phyloP scores from a whole-genome alignment of 64 coral and sea anemone genomes.

The Dendronephthya gigantea region DNA sequence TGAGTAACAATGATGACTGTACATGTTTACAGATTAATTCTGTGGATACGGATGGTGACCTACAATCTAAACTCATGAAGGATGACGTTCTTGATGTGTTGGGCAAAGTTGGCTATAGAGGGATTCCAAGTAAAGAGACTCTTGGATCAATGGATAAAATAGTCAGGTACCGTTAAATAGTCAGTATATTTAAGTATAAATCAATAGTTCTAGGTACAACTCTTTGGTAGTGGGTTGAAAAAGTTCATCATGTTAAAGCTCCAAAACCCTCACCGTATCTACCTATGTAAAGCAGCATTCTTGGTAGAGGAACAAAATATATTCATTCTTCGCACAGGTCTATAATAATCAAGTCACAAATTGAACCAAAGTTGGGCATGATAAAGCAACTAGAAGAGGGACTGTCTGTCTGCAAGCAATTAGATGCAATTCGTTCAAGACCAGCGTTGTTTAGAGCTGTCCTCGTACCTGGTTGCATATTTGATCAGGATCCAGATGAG shows the following conservation, averaged over 20 bases:
- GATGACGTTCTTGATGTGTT: constrained; percentile 12
- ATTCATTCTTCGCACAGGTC: neutral
- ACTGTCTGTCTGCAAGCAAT: too few species aligned
- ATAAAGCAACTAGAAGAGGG: neutral
- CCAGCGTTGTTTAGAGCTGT: too few species aligned
- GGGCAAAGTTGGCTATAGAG: neutral
- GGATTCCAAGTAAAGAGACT: neutral
- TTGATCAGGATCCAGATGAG: too few species aligned
- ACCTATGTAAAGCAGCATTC: neutral
- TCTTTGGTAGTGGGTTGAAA: neutral
- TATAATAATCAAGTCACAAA: neutral
- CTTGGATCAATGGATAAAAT: neutral
- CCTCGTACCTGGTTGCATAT: too few species aligned
- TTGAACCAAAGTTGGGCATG: neutral
- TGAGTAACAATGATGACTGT: too few species aligned
- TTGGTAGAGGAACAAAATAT: neutral
- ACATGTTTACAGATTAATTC: neutral
- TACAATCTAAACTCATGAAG: neutral
- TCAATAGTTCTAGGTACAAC: neutral
- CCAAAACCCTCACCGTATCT: neutral
- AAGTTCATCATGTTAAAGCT: too few species aligned
- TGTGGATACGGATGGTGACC: neutral
- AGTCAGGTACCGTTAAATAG: neutral
- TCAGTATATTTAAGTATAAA: neutral
- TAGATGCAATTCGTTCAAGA: too few species aligned